Base-by-base conservation (phyloP, 2,888 invertebrate species). In the Drosophila formosana region DNA sequence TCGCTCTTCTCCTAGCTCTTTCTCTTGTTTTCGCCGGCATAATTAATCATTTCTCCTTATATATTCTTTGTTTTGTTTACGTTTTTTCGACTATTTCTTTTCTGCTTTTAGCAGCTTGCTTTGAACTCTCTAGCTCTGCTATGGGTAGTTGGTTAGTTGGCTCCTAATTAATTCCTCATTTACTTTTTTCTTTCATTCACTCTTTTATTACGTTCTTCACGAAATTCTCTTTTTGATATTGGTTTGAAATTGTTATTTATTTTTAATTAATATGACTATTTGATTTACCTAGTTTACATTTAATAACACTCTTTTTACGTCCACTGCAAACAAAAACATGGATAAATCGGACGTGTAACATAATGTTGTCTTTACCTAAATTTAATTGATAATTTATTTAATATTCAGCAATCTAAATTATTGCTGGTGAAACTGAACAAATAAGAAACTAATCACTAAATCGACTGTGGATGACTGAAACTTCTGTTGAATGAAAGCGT, bases 121-220 rank as follows among this genome's bases (percentile, higher is more conserved):
- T 47, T 57, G 57, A 37, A 37, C 51, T 58, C 23, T 2, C 28
- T 55, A n/a, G 61, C 52, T 34, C 28, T 66, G 60, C 52, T 76
- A 57, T 76, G 63, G 63, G 64, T 79, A 68, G 73, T 66, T 72
- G 62, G 57, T 72, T 64, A 79, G 83, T 85, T 79, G 68, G 66
- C 66, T 88, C 72, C 88, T 86, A 86, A 86, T 86, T 86, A 86
- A 88, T 86, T 86, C 75, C 86, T 86, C 83, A 83, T 86, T 86
- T 88, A 78, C 66, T 71, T 63, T 68, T 58, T 58, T 57, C 30
- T 61, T 64, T 60, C 53, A 3, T 75, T 37, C 57, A 43, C 51
- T 45, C 41, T 58, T 18, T 18, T 18, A 18, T 62, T 55, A 62
- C 41, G 13, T n/a, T 28, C 11, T 37, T 72, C 56, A 13, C 46